Evolutionary conservation across 2,888 invertebrate species (phyloP).

Genomic region (Drosophila pseudotakahashii): DNA sequence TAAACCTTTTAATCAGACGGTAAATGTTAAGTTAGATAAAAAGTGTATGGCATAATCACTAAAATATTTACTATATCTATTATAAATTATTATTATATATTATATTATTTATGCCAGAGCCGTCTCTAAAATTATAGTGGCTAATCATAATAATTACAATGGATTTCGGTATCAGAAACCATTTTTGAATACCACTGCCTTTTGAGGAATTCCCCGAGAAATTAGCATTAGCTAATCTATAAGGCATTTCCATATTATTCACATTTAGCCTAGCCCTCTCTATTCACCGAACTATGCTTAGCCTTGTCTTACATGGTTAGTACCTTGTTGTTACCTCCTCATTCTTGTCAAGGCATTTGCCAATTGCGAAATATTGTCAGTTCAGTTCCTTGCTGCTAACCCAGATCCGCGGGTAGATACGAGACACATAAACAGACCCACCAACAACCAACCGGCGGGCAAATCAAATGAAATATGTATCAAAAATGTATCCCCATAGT

Average conservation of each 20-base stretch:
- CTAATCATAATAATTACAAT: background rate
- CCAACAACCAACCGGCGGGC: background rate
- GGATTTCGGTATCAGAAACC: background rate
- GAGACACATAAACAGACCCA: conserved; percentile 19
- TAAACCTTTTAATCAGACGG: conserved; percentile 2
- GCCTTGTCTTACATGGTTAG: conserved; percentile 22
- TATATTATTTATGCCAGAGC: no score
- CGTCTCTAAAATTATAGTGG: background rate
- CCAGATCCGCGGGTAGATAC: conserved; percentile 38
- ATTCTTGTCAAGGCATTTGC: conserved; percentile 23
- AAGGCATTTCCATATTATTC: conserved; percentile 23
- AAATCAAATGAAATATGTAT: conserved; percentile 51
- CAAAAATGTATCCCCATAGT: conserved; percentile 35
- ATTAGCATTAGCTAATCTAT: conserved; percentile 8
- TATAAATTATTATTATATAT: no score
- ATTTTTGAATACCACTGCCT: background rate
- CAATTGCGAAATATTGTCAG: conserved; percentile 50
- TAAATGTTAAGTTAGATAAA: background rate
- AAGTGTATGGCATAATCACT: background rate
- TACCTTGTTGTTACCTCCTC: conserved; percentile 18
- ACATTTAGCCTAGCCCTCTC: conserved; percentile 18
- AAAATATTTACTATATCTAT: background rate
- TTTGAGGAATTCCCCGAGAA: background rate
- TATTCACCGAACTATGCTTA: conserved; percentile 21
- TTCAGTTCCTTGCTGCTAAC: conserved; percentile 50